These are phyloP conservation scores for Merops nubicus DNA, from an alignment of 2,113 vertebrate species.

Conservation along the genomic window DNA sequence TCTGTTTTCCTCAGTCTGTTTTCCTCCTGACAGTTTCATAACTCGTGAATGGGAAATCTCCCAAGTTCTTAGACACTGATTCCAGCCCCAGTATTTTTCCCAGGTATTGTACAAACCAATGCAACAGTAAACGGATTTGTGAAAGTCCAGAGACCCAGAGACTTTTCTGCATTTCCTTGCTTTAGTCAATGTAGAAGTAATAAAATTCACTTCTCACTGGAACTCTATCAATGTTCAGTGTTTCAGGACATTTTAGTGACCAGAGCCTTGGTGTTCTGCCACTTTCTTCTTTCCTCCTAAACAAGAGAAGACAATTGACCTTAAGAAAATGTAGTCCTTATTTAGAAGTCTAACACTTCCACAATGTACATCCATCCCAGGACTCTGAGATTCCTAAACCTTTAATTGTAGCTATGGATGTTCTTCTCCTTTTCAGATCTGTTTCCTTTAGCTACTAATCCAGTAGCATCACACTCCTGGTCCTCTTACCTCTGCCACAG, in stretches of 20 bases:
- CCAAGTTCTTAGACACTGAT: neutral
- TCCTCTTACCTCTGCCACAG: neutral
- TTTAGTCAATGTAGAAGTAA: neutral
- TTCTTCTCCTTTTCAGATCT: neutral
- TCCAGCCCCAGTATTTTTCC: conserved; percentile 7
- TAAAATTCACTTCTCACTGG: neutral
- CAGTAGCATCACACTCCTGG: neutral
- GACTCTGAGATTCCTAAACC: neutral
- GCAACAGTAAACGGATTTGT: neutral
- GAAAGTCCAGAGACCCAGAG: neutral
- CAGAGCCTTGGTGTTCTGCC: fast-evolving
- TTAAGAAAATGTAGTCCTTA: neutral
- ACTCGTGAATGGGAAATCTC: conserved; percentile 21
- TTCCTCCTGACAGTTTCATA: conserved; percentile 37
- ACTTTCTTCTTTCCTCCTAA: neutral
- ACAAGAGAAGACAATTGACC: neutral
- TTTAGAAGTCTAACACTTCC: neutral
- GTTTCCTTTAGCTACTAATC: neutral
- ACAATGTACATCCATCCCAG: neutral
- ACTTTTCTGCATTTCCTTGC: neutral
- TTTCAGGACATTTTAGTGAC: neutral
- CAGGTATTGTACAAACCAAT: neutral
- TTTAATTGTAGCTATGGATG: neutral
- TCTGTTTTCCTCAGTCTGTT: neutral
- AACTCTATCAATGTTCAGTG: neutral